phyloP scores from a whole-genome alignment of 2,888 invertebrate genomes.

The Cantharis nigra region DNA sequence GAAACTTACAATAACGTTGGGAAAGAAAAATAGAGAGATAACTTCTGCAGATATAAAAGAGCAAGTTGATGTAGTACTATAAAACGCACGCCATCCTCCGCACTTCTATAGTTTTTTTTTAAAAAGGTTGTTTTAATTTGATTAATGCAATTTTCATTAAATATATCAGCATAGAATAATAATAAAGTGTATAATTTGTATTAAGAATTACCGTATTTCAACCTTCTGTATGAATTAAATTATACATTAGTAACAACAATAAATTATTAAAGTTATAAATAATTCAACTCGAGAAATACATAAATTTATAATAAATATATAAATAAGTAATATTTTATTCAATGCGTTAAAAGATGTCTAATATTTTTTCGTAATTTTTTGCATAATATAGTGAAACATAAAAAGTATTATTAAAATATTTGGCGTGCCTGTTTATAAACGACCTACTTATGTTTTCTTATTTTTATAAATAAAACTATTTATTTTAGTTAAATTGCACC shows the following conservation, averaged over 20 bases:
- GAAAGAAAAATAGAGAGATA: neutral
- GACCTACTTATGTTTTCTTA: neutral
- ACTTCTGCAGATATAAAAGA: neutral
- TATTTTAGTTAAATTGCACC: neutral
- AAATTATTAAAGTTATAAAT: neutral
- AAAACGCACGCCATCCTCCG: neutral
- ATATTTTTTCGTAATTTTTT: neutral
- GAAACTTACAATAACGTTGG: neutral
- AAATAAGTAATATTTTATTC: neutral
- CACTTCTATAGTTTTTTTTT: neutral
- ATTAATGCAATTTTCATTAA: neutral
- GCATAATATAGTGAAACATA: neutral
- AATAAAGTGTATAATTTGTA: neutral
- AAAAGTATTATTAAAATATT: neutral
- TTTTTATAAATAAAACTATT: neutral
- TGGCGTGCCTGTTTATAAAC: neutral
- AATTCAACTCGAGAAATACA: neutral
- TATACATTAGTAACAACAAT: neutral
- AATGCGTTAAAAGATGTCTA: neutral
- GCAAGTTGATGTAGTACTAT: neutral
- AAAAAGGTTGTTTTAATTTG: neutral
- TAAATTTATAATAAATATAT: neutral
- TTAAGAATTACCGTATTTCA: neutral
- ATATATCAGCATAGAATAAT: neutral
- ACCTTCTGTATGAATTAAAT: neutral